Conservation (phyloP, 1,140 invertebrate genomes). For the Papilio dardanus region DNA sequence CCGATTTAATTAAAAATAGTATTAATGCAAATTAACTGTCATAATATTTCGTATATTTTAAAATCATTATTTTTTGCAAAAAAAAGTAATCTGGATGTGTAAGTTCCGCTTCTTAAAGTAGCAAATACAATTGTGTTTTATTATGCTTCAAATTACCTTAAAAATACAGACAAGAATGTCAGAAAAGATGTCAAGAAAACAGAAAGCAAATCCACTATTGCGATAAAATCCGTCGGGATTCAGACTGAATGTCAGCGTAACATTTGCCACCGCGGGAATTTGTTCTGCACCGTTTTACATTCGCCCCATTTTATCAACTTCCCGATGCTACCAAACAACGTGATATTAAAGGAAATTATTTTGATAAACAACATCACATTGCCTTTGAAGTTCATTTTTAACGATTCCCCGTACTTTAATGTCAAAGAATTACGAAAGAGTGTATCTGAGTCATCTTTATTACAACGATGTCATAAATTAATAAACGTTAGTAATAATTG, state of each 20-base stretch:
- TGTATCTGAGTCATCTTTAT: conserved; percentile 29
- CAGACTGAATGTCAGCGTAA: conserved; percentile 24
- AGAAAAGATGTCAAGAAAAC: not conserved
- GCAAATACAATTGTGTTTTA: not conserved
- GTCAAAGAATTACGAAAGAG: not conserved
- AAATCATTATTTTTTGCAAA: not conserved
- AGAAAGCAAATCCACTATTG: not conserved
- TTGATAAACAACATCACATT: conserved; percentile 11
- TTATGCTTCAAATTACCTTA: not conserved
- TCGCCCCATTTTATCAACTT: conserved; percentile 20
- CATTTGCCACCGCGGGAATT: conserved; percentile 27
- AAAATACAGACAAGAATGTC: not conserved
- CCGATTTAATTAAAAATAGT: not conserved
- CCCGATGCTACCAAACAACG: conserved; percentile 3
- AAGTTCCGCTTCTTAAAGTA: not conserved
- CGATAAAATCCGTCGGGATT: conserved; percentile 25
- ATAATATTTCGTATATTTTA: not conserved
- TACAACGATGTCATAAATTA: conserved; percentile 14
- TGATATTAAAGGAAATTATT: conserved; percentile 27
- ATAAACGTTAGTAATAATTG: conserved; percentile 4
- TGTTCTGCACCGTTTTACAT: conserved; percentile 32
- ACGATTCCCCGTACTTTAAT: conserved; percentile 18
- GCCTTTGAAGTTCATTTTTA: conserved; percentile 34
- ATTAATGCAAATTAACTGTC: not conserved
- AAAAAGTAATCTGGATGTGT: not conserved